Conservation (phyloP, 2,888 invertebrate genomes). For the Melinaea marsaeus region DNA sequence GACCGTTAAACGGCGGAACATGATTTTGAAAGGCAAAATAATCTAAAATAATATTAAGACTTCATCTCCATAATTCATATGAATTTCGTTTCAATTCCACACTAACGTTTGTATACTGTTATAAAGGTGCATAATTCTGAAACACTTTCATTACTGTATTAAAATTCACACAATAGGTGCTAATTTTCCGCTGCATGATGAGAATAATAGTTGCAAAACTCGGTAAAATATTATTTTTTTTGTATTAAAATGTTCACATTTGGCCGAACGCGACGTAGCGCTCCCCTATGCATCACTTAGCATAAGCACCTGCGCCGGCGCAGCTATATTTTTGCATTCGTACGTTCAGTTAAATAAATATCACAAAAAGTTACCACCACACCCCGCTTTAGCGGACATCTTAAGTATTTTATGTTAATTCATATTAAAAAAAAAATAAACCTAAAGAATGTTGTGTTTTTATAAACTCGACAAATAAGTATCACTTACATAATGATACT, state of each 20-base stretch:
- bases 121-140: constrained; percentile 48
- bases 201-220: constrained; percentile 63
- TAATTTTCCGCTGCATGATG: constrained; percentile 71
- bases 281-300: constrained; percentile 19
- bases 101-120: constrained; percentile 51
- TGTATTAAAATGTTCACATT: constrained; percentile 42
- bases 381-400: constrained; percentile 2
- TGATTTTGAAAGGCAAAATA: constrained; percentile 49
- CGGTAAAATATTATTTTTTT: constrained; percentile 56
- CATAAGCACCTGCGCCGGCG: constrained; percentile 22
- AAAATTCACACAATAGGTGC: constrained; percentile 69
- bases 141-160: constrained; percentile 65
- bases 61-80: constrained; percentile 61
- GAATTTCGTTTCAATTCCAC: constrained; percentile 52
- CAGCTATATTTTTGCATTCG: constrained; percentile 11
- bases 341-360: constrained; percentile 20
- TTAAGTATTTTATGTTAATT: constrained; percentile 5
- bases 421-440: not conserved
- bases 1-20: not conserved
- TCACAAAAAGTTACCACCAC: not conserved
- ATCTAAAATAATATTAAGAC: constrained; percentile 51
- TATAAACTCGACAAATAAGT: not conserved
- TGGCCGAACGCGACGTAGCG: constrained; percentile 42
- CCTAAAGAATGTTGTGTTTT: not conserved
- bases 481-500: not conserved